Evolutionary conservation across 2,888 invertebrate genomes (phyloP).

Genomic region (Catocala fraxini): DNA sequence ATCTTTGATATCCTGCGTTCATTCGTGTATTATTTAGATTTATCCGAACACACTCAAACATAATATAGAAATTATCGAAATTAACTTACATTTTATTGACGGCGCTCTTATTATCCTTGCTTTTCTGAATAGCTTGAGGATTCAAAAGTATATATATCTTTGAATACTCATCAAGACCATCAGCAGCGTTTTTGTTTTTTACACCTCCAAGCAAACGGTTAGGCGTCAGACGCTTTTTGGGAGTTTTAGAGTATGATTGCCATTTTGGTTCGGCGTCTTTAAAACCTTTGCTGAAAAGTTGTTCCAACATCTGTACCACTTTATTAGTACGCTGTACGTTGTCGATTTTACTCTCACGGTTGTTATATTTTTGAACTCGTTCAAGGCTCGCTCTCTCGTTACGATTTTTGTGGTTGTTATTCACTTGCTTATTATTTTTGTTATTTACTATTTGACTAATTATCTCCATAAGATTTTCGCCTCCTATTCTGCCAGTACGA

Average conservation of each 20-base stretch:
- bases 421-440: not conserved
- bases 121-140: constrained; percentile 56
- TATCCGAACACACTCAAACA: not conserved
- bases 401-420: not conserved
- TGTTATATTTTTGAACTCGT: not conserved
- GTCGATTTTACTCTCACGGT: constrained; percentile 15
- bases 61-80: constrained; percentile 3
- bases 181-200: constrained; percentile 20
- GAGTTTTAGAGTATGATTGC: constrained; percentile 2
- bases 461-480: constrained; percentile 45
- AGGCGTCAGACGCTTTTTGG: constrained; percentile 20
- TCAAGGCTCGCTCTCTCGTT: constrained; percentile 4
- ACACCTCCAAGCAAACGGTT: constrained; percentile 25
- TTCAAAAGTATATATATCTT: constrained; percentile 70
- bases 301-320: constrained; percentile 19
- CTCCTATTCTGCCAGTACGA: constrained; percentile 33
- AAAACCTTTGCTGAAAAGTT: constrained; percentile 18
- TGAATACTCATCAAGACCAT: constrained; percentile 57
- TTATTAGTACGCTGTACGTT: not conserved
- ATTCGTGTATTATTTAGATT: not conserved
- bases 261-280: constrained; percentile 10
- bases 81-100: constrained; percentile 68
- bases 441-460: constrained; percentile 23
- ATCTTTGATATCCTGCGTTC: constrained; percentile 62
- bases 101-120: constrained; percentile 48